phyloP scores from a whole-genome alignment of 2,797 vertebrate species.

The Triplophysa yarkandensis region DNA sequence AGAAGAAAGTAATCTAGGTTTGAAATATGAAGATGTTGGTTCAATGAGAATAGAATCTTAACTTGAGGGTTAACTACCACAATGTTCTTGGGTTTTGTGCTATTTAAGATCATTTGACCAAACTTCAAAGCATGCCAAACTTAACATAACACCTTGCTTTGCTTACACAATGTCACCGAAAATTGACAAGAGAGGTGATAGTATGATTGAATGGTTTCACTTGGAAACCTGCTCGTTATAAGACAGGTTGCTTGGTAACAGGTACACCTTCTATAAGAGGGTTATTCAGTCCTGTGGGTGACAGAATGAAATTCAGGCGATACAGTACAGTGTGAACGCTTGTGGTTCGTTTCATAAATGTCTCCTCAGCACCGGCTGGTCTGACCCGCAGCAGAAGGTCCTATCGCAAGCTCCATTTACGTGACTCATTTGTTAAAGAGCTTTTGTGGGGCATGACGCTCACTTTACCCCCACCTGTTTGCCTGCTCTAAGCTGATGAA shows the following conservation, averaged over 20 bases:
- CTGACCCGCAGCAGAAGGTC: slow-evolving; percentile 61
- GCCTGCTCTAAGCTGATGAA: slow-evolving; percentile 51
- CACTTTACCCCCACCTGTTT: slow-evolving; percentile 71
- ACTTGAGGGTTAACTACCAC: too few relatives aligned
- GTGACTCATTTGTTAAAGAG: slow-evolving; percentile 71
- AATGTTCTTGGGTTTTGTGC: too few relatives aligned
- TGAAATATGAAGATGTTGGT: too few relatives aligned
- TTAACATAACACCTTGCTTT: neutral
- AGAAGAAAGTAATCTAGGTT: too few relatives aligned
- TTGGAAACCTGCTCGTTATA: slow-evolving; percentile 13
- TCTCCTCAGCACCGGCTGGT: slow-evolving; percentile 52
- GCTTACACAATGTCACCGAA: neutral
- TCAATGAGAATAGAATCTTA: too few relatives aligned
- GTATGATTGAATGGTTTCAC: neutral
- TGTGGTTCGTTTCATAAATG: slow-evolving; percentile 58
- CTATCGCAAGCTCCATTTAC: slow-evolving; percentile 64
- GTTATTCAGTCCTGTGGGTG: slow-evolving; percentile 16
- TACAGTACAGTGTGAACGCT: neutral
- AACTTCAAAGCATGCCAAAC: neutral
- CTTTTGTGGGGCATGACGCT: slow-evolving; percentile 64
- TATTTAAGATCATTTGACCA: too few relatives aligned
- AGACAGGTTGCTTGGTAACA: neutral
- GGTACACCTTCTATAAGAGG: neutral
- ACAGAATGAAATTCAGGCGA: neutral
- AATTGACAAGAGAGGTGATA: neutral